Evolutionary conservation across 2,888 invertebrate genomes (phyloP), one percentile per base, ranked within the genome.

Genomic region (Agrypnus murinus): DNA sequence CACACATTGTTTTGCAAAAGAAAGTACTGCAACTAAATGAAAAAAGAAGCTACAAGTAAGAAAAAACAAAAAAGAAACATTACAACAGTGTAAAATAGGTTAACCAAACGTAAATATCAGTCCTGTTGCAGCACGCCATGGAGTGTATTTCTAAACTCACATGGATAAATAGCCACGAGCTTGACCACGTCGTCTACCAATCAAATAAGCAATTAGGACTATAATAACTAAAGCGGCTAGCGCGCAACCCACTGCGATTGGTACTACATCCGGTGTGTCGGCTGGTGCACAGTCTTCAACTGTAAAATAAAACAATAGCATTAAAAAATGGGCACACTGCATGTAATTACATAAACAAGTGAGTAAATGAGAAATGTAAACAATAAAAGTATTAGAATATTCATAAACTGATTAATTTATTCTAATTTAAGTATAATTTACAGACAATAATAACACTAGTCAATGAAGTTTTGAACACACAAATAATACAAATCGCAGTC

Each of bases 231-330:
- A 89, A 59, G 91, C 95, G 73, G 95, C 96, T 69, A 99, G 88
- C 59, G 96, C 95, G 84, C 95, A 95, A 12, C 99, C 99, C 73
- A 99, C 99, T 17, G 95, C 96, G 83, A 99, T 98, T 19, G 99
- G 99, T 68, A 99, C 98, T 74, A 96, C 90, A 87, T 98, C 98
- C 12, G 95, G 91, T 4, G 93, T 92, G 79, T 92, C 91, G 38
- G 88, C 88, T 67, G 90, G 88, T 78, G 90, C 89, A 85, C 95
- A 95, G 81, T 94, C 93, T 80, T 90, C 87, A 1, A 91, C 93
- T 93, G 85, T 7, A 48, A 48, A 19, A 53, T 7, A 1, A 86
- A 84, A 74, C 74, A 69, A 65, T 25, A 25, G 2, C 5, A 25
- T 25, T 25, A 25, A 5, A 25, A 3, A 5, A 25, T 25, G 5